These are phyloP conservation scores for Resseliella maxima DNA, from an alignment of 2,888 invertebrate genomes.

Conservation along the genomic window DNA sequence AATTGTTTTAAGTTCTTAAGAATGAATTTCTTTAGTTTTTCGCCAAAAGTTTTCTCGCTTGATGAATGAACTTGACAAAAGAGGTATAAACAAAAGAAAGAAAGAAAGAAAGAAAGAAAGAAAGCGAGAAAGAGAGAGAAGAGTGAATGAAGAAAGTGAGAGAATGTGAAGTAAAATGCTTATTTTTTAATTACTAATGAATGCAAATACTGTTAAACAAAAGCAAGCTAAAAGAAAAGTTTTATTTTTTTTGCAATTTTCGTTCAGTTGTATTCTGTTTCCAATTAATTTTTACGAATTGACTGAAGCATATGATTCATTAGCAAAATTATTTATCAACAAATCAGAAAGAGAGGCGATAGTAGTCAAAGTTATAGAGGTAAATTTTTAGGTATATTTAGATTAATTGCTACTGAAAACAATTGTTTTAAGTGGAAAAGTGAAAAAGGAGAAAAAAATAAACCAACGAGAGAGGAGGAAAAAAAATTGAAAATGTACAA, in stretches of 20 bases:
- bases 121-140: background rate
- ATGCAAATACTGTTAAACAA: background rate
- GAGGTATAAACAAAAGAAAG: no score
- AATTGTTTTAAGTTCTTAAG: no score
- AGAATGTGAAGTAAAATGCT: background rate
- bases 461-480: no score
- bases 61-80: no score
- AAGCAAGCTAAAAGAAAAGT: background rate
- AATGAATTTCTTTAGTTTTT: no score
- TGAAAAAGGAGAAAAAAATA: no score
- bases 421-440: background rate
- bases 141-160: background rate
- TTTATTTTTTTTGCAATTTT: no score
- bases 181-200: slow-evolving; percentile 14
- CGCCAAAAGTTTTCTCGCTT: no score
- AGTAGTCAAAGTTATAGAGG: background rate
- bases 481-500: slow-evolving; percentile 18
- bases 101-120: no score
- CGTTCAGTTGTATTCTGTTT: background rate
- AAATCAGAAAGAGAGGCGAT: background rate
- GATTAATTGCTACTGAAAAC: slow-evolving; percentile 10
- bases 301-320: background rate
- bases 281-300: background rate
- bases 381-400: background rate
- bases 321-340: background rate